A percentile compares a stretch with the other conserved stretches of the same genome.
phyloP scores from a whole-genome alignment of 1,140 invertebrate species.

The Sweltsa coloradensis region DNA sequence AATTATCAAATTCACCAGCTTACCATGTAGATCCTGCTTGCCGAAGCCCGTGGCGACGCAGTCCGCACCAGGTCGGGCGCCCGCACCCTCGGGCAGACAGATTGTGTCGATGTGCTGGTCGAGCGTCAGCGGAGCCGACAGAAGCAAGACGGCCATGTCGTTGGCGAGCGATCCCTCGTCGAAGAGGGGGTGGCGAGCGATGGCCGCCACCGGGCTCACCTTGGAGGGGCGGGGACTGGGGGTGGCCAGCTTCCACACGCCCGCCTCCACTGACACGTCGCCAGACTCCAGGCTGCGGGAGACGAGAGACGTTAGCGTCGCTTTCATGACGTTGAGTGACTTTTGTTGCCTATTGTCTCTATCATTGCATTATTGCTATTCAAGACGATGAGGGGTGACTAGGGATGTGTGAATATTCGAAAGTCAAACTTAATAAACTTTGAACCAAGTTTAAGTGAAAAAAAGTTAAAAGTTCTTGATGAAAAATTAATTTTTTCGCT shows the following conservation, averaged over 20 bases:
- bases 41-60: slow-evolving; percentile 75
- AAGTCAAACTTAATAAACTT: too few species aligned
- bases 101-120: slow-evolving; percentile 60
- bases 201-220: slow-evolving; percentile 51
- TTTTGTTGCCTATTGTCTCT: too few species aligned
- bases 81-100: slow-evolving; percentile 42
- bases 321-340: too few species aligned
- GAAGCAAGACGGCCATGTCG: slow-evolving; percentile 58
- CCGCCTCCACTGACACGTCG: slow-evolving; percentile 63
- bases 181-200: slow-evolving; percentile 60
- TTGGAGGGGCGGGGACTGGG: slow-evolving; percentile 69
- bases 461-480: slow-evolving; percentile 6
- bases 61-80: slow-evolving; percentile 29
- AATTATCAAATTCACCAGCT: too few species aligned
- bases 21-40: slow-evolving; percentile 62
- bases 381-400: too few species aligned
- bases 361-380: too few species aligned
- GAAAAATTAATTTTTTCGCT: too few species aligned
- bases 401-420: too few species aligned
- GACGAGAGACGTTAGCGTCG: too few species aligned
- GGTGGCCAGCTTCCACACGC: slow-evolving; percentile 74
- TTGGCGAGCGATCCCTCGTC: slow-evolving; percentile 43
- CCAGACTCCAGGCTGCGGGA: slow-evolving; percentile 37
- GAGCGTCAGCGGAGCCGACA: slow-evolving; percentile 43
- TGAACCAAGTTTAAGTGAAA: too few species aligned